Base-by-base conservation (phyloP, 2,797 vertebrate species). In the Nannoperca obscura region DNA sequence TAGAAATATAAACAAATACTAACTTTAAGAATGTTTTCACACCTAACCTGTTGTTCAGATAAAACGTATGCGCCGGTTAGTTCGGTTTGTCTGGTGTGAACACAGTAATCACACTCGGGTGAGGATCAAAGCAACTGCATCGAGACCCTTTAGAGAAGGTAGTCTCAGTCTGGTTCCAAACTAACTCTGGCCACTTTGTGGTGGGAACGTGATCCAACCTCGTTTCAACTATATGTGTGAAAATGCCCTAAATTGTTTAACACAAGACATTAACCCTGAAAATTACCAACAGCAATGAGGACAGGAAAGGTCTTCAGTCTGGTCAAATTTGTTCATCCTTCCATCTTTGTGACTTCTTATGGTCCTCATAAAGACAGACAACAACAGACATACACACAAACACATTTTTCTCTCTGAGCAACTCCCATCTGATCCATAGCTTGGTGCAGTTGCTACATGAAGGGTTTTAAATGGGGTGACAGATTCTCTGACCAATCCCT, bases 341-440 rank as follows among this genome's bases (percentile, higher is more conserved):
- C 19, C 13, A 12, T 34, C 61, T 40, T 49, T 13, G 19, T 22
- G 9, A 34, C 6, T 2, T 46, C 65, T 19, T 38, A 27, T 59
- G 73, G 50, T 40, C 44, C 53, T 78, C 54, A 54, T 81, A 66
- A 81, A 80, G 44, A 46, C 30, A 38, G 46, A 65, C 52, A 76
- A 62, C 34, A 52, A 61, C 17, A 54, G 12, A 19, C 46, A 72
- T 1, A 46, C 59, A 55, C 6, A 60, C 42, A 38, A 44, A 71
- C 71, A 79, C 49, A 77, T 76, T 67, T 71, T 71, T 83, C 63
- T 84, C 49, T 42, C 19, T 3, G 58, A 61, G 59, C 22, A 82
- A 79, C 74, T 59, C 73, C 70, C 76, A 74, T 55, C 82, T 79
- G 87, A 82, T 71, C 47, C 76, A 38, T 71, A 84, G 58, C 36